Conservation (phyloP, 2,888 invertebrate genomes). For the Plebejus melissa region DNA sequence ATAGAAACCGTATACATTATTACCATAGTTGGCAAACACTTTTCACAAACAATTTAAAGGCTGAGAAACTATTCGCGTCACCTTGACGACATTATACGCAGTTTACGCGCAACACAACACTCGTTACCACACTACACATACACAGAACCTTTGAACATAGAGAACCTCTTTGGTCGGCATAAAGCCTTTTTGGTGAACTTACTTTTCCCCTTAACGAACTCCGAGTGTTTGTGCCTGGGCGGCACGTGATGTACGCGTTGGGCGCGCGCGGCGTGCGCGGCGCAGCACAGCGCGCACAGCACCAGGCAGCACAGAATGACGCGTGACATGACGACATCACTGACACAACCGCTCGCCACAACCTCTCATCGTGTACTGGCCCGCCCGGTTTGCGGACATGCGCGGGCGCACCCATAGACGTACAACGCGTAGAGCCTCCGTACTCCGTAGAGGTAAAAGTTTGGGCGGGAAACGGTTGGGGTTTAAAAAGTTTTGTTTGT, state of each 20-base stretch:
- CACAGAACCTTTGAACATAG: not conserved
- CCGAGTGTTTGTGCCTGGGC: slow-evolving; percentile 74
- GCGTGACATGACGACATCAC: slow-evolving; percentile 75
- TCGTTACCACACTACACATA: not conserved
- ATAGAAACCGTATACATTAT: not conserved
- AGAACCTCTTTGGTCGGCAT: not conserved
- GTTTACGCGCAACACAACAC: not conserved
- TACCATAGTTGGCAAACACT: not conserved
- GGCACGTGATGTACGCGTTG: slow-evolving; percentile 58
- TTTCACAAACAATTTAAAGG: not conserved
- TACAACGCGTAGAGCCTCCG: slow-evolving; percentile 41
- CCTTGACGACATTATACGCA: not conserved
- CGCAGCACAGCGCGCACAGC: slow-evolving; percentile 52
- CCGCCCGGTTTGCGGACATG: slow-evolving; percentile 57
- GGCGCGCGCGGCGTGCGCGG: slow-evolving; percentile 52
- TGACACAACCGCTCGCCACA: slow-evolving; percentile 63
- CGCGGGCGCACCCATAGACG: slow-evolving; percentile 62
- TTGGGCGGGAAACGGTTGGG: slow-evolving; percentile 27
- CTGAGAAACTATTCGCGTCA: not conserved
- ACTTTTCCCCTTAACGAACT: slow-evolving; percentile 89
- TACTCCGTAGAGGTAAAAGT: not conserved
- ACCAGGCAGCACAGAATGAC: slow-evolving; percentile 65
- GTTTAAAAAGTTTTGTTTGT: not conserved
- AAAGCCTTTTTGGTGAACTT: slow-evolving; percentile 61
- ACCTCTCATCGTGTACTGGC: slow-evolving; percentile 71